A percentile compares a stretch with the other conserved stretches of the same genome.
These are phyloP conservation scores for Geotrupes spiniger DNA, from an alignment of 2,888 invertebrate species.

Conservation along the genomic window DNA sequence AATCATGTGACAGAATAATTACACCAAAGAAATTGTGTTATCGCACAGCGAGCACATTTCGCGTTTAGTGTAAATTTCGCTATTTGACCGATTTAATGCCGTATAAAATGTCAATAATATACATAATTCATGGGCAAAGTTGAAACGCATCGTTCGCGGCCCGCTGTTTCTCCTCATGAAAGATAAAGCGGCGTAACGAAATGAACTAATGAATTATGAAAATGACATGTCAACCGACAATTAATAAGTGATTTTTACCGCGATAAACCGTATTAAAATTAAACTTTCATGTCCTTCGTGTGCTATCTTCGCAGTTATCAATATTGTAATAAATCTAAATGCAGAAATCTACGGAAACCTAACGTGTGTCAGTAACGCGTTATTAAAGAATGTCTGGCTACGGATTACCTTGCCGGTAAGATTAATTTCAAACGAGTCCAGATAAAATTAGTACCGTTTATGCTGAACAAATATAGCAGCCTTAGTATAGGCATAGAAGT, in stretches of 20 bases:
- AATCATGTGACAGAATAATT: too few relatives aligned
- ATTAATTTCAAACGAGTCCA: too few relatives aligned
- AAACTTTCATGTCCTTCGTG: constrained; percentile 10
- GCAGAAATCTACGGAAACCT: too few relatives aligned
- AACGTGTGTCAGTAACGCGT: too few relatives aligned
- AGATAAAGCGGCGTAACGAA: constrained; percentile 3
- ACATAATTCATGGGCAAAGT: constrained; percentile 1
- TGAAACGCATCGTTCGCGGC: background rate
- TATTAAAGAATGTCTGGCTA: background rate
- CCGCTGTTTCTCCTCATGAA: background rate
- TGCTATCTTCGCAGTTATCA: constrained; percentile 8
- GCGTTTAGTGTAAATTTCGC: constrained; percentile 5
- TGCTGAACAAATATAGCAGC: too few relatives aligned
- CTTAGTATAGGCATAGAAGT: too few relatives aligned
- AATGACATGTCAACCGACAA: constrained; percentile 13
- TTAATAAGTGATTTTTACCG: constrained; percentile 11
- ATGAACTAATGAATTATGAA: constrained; percentile 16
- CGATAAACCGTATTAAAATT: constrained; percentile 7
- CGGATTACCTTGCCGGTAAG: too few relatives aligned
- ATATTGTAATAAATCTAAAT: too few relatives aligned
- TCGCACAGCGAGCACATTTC: too few relatives aligned
- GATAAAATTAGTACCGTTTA: too few relatives aligned
- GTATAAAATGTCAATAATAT: constrained; percentile 8
- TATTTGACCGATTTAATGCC: constrained; percentile 15
- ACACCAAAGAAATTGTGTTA: too few relatives aligned